A percentile compares a stretch with the other conserved stretches of the same genome.
Evolutionary conservation across 2,113 vertebrate species (phyloP).

Genomic region (Syngnathus scovelli): DNA sequence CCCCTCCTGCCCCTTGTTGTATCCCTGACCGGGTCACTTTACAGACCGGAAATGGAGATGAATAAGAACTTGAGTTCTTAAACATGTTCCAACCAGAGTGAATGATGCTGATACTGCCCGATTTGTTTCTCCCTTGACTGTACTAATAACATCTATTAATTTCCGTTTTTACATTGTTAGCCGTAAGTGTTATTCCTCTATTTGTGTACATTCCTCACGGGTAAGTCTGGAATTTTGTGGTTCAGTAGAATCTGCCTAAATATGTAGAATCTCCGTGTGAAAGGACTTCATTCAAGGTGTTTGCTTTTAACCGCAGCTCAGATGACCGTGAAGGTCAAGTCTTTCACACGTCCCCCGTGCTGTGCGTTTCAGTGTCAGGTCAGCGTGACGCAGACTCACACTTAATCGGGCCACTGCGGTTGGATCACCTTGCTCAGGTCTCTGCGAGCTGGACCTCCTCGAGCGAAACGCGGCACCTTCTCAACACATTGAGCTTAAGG

Average conservation of each 20-base stretch:
- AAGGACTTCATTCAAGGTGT: neutral
- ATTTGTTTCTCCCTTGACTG: no score
- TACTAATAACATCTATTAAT: no score
- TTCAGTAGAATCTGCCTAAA: neutral
- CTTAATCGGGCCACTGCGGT: neutral
- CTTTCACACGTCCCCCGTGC: neutral
- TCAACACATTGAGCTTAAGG: neutral
- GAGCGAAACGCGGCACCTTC: conserved; percentile 13
- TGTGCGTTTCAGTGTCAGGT: neutral
- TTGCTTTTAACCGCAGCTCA: neutral
- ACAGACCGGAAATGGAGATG: conserved; percentile 31
- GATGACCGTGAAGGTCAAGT: neutral
- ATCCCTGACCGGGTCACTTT: conserved; percentile 48
- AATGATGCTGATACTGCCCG: no score
- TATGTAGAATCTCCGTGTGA: neutral
- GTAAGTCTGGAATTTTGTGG: neutral
- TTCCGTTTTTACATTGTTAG: no score
- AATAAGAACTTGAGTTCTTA: no score
- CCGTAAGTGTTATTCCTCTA: no score
- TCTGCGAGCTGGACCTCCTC: conserved; percentile 36
- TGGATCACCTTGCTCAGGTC: conserved; percentile 34
- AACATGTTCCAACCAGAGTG: no score
- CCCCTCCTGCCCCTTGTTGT: conserved; percentile 21
- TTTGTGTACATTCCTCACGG: no score
- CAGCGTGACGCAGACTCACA: conserved; percentile 28